phyloP scores from a whole-genome alignment of 2,888 invertebrate genomes.

The Drosophila aldrichi region DNA sequence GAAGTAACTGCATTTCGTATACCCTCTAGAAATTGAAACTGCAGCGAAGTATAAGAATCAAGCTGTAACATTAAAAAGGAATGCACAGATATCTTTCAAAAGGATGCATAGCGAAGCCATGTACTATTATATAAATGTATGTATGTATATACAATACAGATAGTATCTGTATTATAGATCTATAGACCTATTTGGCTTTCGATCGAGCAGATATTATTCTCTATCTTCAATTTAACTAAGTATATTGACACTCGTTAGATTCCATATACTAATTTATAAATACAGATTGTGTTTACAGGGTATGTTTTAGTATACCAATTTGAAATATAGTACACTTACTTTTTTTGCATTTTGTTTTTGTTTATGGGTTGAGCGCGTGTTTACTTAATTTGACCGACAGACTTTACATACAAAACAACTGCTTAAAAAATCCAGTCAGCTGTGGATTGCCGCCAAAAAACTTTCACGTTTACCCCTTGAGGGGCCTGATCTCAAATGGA shows the following conservation, averaged over 20 bases:
- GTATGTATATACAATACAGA: background rate
- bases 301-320: background rate
- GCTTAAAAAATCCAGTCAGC: background rate
- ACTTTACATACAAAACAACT: constrained; percentile 21
- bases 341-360: background rate
- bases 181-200: too few relatives aligned
- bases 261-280: background rate
- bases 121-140: background rate
- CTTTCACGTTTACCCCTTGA: too few relatives aligned
- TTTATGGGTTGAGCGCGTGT: constrained; percentile 36
- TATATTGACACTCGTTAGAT: too few relatives aligned
- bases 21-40: background rate
- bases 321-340: background rate
- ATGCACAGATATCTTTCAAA: background rate
- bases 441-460: background rate
- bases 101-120: background rate
- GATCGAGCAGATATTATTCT: too few relatives aligned
- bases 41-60: background rate
- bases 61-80: background rate
- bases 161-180: too few relatives aligned
- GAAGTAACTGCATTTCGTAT: background rate
- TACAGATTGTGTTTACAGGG: background rate
- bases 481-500: too few relatives aligned
- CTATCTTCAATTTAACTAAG: too few relatives aligned
- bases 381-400: constrained; percentile 18